Conservation (phyloP, 2,113 vertebrate genomes). For the Phaethon lepturus region DNA sequence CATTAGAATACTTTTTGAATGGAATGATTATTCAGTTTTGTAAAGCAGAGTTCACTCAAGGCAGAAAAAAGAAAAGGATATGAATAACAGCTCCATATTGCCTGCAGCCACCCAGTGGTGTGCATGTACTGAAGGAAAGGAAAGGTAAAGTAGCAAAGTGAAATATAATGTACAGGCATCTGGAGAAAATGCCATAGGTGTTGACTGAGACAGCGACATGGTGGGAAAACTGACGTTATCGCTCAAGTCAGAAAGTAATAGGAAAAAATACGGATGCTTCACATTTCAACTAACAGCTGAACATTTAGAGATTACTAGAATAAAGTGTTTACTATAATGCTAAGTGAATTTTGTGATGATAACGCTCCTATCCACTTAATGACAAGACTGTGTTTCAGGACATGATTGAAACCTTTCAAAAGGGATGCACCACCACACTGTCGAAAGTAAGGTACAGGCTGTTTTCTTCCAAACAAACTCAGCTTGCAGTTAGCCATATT, state of each 20-base stretch:
- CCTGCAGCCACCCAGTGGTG: accelerated
- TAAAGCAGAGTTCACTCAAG: not conserved
- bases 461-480: not conserved
- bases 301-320: not conserved
- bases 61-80: not conserved
- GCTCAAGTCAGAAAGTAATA: not conserved
- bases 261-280: not conserved
- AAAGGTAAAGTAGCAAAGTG: not conserved
- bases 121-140: too few species aligned
- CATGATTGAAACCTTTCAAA: not conserved
- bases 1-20: not conserved
- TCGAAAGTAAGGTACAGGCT: not conserved
- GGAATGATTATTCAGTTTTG: not conserved
- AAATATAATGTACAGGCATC: not conserved
- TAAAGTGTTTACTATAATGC: not conserved
- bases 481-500: not conserved
- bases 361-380: not conserved
- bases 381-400: not conserved
- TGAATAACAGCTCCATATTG: not conserved
- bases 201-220: not conserved
- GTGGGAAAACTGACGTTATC: not conserved
- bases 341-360: not conserved
- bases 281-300: not conserved
- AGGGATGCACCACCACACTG: too few species aligned
- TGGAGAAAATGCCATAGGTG: not conserved